Evolutionary conservation across 2,888 invertebrate genomes (phyloP), one percentile per base, ranked within the genome.

Genomic region (Eristalis arbustorum): DNA sequence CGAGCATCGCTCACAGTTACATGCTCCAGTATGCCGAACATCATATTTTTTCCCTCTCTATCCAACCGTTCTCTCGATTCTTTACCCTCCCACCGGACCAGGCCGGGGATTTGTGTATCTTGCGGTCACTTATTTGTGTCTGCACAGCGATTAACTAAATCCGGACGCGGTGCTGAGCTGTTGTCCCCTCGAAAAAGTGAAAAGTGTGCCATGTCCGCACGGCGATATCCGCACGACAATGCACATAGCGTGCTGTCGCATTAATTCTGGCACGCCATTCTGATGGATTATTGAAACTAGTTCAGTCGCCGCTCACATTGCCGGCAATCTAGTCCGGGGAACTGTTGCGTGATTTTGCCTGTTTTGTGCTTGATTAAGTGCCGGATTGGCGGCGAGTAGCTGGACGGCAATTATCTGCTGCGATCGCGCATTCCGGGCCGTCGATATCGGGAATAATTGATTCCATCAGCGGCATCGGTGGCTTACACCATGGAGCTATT

Each of bases 231-330:
- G 49, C 49, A 49, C 49, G 18, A 49, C 49, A 49, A 18, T 49
- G 49, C 49, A 31, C 31, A 49, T 18, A 18, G 49, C 49, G 49
- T 84, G 84, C 71, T 80, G 84, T 75, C 71, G 75, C 75, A 84
- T 76, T 84, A 79, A 79, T 79, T 79, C 57, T 73, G 78, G 22
- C 68, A 78, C 83, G 62, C 79, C 75, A 75, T 75, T 80, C 72
- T 84, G 84, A 80, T 42, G 75, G 75, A 80, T 84, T 79, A 75
- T 72, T 75, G 84, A 75, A 84, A 72, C 66, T 75, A 37, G 84
- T 67, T 71, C 42, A 73, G 42, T 31, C 23, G 62, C 40, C 23
- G 62, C 72, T 64, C 67, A 34, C 37, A 37, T 37, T 37, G 37
- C 56, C 62, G 56, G 22, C 34, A 57, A 78, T 78, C 63, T 69